phyloP scores from a whole-genome alignment of 2,888 invertebrate genomes.

The Mesorhabditis belari region DNA sequence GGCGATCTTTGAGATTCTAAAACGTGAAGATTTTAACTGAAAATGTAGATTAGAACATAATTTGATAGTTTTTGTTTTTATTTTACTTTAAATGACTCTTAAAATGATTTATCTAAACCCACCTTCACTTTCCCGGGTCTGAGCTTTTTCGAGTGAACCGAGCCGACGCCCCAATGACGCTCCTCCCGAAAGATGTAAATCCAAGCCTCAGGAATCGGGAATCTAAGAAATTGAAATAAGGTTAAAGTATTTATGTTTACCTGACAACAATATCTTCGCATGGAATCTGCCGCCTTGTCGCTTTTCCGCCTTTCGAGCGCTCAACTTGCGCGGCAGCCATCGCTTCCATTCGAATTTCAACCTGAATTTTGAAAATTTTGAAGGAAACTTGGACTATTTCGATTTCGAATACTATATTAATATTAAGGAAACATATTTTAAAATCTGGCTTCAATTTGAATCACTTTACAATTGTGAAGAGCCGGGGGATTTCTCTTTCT shows the following conservation, averaged over 20 bases:
- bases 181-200: slow-evolving; percentile 92
- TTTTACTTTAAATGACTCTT: too few species aligned
- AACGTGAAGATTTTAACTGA: slow-evolving; percentile 4
- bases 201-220: slow-evolving; percentile 98
- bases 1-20: slow-evolving; percentile 51
- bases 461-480: background rate
- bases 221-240: slow-evolving; percentile 59
- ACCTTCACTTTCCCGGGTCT: slow-evolving; percentile 62
- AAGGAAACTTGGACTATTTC: too few species aligned
- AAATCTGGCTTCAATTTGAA: too few species aligned
- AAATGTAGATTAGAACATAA: background rate
- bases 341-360: slow-evolving; percentile 88
- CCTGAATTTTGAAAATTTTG: slow-evolving; percentile 58
- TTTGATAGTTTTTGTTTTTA: background rate
- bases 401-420: too few species aligned
- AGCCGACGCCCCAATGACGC: slow-evolving; percentile 80
- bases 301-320: slow-evolving; percentile 72
- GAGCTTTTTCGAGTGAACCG: slow-evolving; percentile 79
- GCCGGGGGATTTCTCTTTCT: background rate
- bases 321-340: slow-evolving; percentile 72
- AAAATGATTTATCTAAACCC: too few species aligned
- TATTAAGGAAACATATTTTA: too few species aligned
- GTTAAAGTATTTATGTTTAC: background rate
- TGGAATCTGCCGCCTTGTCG: slow-evolving; percentile 82
- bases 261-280: slow-evolving; percentile 80